Conservation (phyloP, 2,113 vertebrate genomes). For the Rhinogobius similis region DNA sequence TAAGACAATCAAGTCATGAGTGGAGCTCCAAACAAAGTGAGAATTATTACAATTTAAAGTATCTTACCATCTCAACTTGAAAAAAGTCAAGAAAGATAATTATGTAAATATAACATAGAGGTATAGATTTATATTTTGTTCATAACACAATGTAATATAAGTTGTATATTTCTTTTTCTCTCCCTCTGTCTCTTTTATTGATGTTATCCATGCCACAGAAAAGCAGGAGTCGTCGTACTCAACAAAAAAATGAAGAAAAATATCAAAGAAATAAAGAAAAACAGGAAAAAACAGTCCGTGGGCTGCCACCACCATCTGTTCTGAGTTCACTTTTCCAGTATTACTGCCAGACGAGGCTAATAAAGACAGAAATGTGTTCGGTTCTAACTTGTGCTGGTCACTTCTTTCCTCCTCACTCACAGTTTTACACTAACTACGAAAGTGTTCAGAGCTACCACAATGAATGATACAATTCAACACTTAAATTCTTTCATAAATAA, state of each 20-base stretch:
- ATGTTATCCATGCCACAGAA: conserved; percentile 99
- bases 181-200: conserved; percentile 90
- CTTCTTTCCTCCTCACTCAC: conserved; percentile 54
- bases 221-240: conserved; percentile 91
- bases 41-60: conserved; percentile 75
- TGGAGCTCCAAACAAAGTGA: conserved; percentile 96
- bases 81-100: conserved; percentile 97
- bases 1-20: conserved; percentile 98
- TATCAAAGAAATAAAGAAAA: conserved; percentile 72
- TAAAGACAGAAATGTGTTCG: conserved; percentile 99
- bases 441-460: not conserved
- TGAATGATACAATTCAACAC: conserved; percentile 20
- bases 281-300: conserved; percentile 85
- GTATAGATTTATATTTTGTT: conserved; percentile 99
- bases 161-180: conserved; percentile 99
- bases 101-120: conserved; percentile 99
- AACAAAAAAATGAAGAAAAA: conserved; percentile 84
- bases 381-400: conserved; percentile 87
- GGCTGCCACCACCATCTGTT: conserved; percentile 93
- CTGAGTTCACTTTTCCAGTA: conserved; percentile 98
- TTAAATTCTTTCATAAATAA: not conserved
- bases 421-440: conserved; percentile 23
- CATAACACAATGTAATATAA: conserved; percentile 99
- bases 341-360: conserved; percentile 99
- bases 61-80: conserved; percentile 99